Conservation (phyloP, 2,888 invertebrate genomes). For the Sinelater perroti region DNA sequence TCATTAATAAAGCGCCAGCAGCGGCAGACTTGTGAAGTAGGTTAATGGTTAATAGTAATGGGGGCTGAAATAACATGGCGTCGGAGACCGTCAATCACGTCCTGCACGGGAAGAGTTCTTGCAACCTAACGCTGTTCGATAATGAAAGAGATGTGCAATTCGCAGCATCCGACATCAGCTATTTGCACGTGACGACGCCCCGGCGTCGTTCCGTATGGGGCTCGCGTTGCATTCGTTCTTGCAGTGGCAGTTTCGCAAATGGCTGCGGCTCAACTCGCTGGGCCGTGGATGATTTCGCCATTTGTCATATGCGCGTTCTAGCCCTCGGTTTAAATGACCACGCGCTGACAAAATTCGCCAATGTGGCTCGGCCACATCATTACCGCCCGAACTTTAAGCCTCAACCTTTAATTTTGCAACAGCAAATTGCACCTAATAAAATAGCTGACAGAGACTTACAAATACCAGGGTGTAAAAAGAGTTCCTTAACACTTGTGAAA, state of each 20-base stretch:
- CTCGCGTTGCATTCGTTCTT: constrained; percentile 20
- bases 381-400: neutral
- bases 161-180: constrained; percentile 38
- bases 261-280: constrained; percentile 19
- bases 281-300: constrained; percentile 15
- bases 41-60: constrained; percentile 38
- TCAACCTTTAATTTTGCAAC: too few relatives aligned
- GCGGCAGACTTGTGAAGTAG: constrained; percentile 29
- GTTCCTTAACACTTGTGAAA: too few relatives aligned
- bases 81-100: constrained; percentile 40
- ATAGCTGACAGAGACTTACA: too few relatives aligned
- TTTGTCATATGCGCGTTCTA: constrained; percentile 12
- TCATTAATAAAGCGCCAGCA: constrained; percentile 36
- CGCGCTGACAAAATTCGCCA: neutral
- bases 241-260: constrained; percentile 22
- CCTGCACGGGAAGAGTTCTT: constrained; percentile 27
- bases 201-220: constrained; percentile 21
- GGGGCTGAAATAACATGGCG: constrained; percentile 28
- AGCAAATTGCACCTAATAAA: too few relatives aligned
- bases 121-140: constrained; percentile 41
- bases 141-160: constrained; percentile 41
- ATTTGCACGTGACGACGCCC: constrained; percentile 33
- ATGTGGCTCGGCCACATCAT: neutral
- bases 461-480: too few relatives aligned
- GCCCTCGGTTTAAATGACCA: constrained; percentile 1